These are phyloP conservation scores for Bombus balteatus DNA, from an alignment of 1,140 invertebrate genomes.

Conservation along the genomic window DNA sequence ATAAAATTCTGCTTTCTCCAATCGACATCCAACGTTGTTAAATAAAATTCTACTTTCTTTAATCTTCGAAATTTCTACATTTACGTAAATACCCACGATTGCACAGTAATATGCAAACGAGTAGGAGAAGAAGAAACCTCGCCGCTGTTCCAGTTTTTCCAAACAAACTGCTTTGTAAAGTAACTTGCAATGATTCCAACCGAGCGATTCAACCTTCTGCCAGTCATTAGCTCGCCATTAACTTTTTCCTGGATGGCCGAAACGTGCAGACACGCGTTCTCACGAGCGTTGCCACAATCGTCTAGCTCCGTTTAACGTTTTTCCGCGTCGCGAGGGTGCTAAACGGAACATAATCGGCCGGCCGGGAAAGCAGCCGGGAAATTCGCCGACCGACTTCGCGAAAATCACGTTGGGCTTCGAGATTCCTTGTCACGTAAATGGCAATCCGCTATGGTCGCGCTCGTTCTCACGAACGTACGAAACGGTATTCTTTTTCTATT, in stretches of 20 bases:
- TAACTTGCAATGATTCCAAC: neutral
- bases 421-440: conserved; percentile 15
- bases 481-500: conserved; percentile 47
- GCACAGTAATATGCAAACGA: neutral
- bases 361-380: conserved; percentile 23
- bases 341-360: conserved; percentile 34
- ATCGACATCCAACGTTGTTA: too few relatives aligned
- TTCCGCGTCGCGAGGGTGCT: conserved; percentile 31
- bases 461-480: conserved; percentile 36
- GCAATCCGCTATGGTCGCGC: neutral
- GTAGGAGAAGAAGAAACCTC: neutral
- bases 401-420: neutral
- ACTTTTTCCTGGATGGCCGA: conserved; percentile 13
- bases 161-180: neutral
- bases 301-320: conserved; percentile 18
- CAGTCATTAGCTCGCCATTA: conserved; percentile 19
- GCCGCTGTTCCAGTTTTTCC: neutral
- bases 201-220: neutral
- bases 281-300: conserved; percentile 15
- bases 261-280: conserved; percentile 21
- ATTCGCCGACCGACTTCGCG: conserved; percentile 15
- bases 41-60: too few relatives aligned
- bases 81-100: too few relatives aligned
- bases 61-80: too few relatives aligned
- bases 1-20: rapidly evolving